These are phyloP conservation scores for Sepiola atlantica DNA, from an alignment of 2,888 invertebrate genomes.

Conservation along the genomic window DNA sequence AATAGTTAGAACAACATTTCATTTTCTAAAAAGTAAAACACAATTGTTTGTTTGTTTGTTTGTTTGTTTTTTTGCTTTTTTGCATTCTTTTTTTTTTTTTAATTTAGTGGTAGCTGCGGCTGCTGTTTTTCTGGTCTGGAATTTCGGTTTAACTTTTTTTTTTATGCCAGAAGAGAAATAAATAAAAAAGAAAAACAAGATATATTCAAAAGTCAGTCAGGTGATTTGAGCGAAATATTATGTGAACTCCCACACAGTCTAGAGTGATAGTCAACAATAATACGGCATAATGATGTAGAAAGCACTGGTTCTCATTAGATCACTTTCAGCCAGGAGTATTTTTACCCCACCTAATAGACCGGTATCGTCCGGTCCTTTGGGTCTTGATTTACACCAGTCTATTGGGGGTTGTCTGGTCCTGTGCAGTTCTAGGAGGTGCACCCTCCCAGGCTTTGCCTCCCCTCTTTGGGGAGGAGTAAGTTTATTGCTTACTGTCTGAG, in stretches of 20 bases:
- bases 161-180: slow-evolving; percentile 9
- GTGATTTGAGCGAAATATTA: background rate
- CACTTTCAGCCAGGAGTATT: too few species aligned
- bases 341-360: too few species aligned
- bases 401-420: too few species aligned
- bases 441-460: too few species aligned
- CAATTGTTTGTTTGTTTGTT: background rate
- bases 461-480: too few species aligned
- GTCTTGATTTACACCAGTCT: too few species aligned
- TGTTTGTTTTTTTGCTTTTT: background rate
- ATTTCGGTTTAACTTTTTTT: background rate
- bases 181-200: background rate
- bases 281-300: too few species aligned
- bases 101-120: background rate
- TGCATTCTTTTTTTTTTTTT: background rate
- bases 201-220: background rate
- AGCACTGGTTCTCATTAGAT: too few species aligned
- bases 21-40: background rate
- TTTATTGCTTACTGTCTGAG: too few species aligned
- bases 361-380: too few species aligned
- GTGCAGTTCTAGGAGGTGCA: too few species aligned
- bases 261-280: background rate
- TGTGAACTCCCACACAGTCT: background rate
- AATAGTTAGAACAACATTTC: background rate
- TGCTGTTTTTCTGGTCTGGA: background rate